phyloP scores from a whole-genome alignment of 2,113 vertebrate species.

The Sorex araneus region DNA sequence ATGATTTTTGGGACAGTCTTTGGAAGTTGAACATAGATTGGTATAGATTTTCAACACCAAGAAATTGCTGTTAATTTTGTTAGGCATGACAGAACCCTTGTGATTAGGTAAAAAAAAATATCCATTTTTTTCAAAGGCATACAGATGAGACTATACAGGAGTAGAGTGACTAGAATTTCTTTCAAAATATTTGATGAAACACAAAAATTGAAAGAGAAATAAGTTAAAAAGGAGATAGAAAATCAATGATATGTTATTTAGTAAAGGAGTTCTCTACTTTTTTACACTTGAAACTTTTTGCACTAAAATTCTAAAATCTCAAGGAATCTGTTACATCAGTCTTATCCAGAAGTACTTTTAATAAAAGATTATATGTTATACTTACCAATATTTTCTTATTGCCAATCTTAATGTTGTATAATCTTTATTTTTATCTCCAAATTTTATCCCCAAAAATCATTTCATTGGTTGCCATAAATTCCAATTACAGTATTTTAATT shows the following conservation, averaged over 20 bases:
- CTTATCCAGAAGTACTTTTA: conserved; percentile 73
- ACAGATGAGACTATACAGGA: neutral
- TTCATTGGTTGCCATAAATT: conserved; percentile 17
- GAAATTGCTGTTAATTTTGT: conserved; percentile 60
- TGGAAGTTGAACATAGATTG: conserved; percentile 46
- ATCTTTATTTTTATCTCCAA: conserved; percentile 12
- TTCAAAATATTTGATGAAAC: conserved; percentile 51
- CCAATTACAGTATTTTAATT: conserved; percentile 23
- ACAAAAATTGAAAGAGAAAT: conserved; percentile 9
- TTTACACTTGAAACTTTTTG: conserved; percentile 29
- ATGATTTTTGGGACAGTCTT: conserved; percentile 5
- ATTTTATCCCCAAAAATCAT: neutral
- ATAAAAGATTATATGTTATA: conserved; percentile 77
- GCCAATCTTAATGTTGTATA: conserved; percentile 56
- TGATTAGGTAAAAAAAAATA: conserved; percentile 56
- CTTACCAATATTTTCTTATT: conserved; percentile 74
- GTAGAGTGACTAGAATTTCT: neutral
- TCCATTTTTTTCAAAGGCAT: conserved; percentile 31
- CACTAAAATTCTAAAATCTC: conserved; percentile 77
- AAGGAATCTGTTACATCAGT: conserved; percentile 44
- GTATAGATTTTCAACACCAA: conserved; percentile 43
- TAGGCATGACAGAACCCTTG: conserved; percentile 26
- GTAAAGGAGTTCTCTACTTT: neutral
- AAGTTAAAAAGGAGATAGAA: neutral
- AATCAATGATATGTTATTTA: conserved; percentile 7